Base-by-base conservation (phyloP, 2,113 vertebrate genomes). In the Isichthys henryi region DNA sequence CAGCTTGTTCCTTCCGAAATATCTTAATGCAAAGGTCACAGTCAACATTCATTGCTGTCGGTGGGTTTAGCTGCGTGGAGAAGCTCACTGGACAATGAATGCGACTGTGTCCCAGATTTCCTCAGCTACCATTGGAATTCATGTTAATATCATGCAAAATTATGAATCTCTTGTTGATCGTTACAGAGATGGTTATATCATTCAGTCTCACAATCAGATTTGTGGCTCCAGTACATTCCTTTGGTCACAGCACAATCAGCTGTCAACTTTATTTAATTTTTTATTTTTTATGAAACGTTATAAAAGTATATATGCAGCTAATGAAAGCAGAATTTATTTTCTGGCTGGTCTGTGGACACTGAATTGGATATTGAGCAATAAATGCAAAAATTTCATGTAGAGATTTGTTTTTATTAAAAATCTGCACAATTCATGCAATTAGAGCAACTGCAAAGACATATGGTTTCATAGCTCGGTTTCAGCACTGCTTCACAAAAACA, bases 31-130 rank as follows among this genome's bases (percentile, higher is more conserved):
- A 94, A 97, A 97, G 96, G 96, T 95, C 95, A 99, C 98, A 99
- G 98, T 99, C 97, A 99, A 99, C 98, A 99, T 99, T 99, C 98
- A 99, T 99, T 99, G 98, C 98, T 99, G 98, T 99, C 98, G 98
- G 98, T 99, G 98, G 98, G 98, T 99, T 99, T 97, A 96, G 96
- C 96, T 96, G 93, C 98, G 95, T 96, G 95, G 97, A 96, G 97
- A 97, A 99, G 97, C 98, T 99, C 98, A 96, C 98, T 98, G 98
- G 97, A 98, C 98, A 96, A 99, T 99, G 98, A 99, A 99, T 99
- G 98, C 97, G 97, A 99, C 98, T 99, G 98, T 98, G 98, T 97
- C 98, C 98, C 97, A 96, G 92, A 96, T 96, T 95, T 96, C 94
- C 93, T 89, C 96, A 92, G 90, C 93, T 77, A 53, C 35, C 70